Evolutionary conservation across 2,888 invertebrate genomes (phyloP).

Genomic region (Seladonia tumulorum): DNA sequence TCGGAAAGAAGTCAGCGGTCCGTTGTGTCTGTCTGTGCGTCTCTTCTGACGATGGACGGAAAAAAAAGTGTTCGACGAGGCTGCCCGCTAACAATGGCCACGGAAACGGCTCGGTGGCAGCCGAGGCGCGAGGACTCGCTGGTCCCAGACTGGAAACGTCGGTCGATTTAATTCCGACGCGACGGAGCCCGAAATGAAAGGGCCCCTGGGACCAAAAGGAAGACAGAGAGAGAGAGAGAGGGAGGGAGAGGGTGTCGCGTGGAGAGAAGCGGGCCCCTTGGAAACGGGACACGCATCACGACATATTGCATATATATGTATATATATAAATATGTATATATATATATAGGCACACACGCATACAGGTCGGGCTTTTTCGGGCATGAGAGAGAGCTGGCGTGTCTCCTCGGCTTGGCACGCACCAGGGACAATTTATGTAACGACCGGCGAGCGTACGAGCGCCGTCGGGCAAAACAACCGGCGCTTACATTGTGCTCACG

Average conservation of each 20-base stretch:
- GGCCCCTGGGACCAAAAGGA: neutral
- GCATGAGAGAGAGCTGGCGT: slow-evolving; percentile 67
- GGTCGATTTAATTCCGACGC: slow-evolving; percentile 22
- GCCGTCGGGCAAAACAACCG: slow-evolving; percentile 69
- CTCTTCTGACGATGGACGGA: neutral
- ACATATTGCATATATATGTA: slow-evolving; percentile 78
- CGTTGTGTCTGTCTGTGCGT: neutral
- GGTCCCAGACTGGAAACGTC: slow-evolving; percentile 5
- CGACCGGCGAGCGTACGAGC: slow-evolving; percentile 62
- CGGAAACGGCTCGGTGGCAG: neutral
- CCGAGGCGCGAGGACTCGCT: neutral
- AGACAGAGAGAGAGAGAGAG: neutral
- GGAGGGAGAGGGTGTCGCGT: slow-evolving; percentile 42
- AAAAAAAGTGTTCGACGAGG: slow-evolving; percentile 7
- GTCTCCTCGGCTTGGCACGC: slow-evolving; percentile 67
- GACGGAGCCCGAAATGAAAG: neutral
- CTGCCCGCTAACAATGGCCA: slow-evolving; percentile 8
- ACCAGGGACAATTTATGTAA: slow-evolving; percentile 72
- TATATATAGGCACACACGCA: neutral
- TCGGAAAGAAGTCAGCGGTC: neutral
- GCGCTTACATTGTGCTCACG: slow-evolving; percentile 73
- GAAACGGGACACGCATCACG: slow-evolving; percentile 71
- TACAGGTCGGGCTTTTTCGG: slow-evolving; percentile 51
- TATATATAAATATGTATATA: neutral
- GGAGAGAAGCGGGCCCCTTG: slow-evolving; percentile 26